Percentiles rank a stretch among this genome's conserved stretches.
Evolutionary conservation across 2,888 invertebrate genomes (phyloP).

Genomic region (Lysandra bellargus): DNA sequence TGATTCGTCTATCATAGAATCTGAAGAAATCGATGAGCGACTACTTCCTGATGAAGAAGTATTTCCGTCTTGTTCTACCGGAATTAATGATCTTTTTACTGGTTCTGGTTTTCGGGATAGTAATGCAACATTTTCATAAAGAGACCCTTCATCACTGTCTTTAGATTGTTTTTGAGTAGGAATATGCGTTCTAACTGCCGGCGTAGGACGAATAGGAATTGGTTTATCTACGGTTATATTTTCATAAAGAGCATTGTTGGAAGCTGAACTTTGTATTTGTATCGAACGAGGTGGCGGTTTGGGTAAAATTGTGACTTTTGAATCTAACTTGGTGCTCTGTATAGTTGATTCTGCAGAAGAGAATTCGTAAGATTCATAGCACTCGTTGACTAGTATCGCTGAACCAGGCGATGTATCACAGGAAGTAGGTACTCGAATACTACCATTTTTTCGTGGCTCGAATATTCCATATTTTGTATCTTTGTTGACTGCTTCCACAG

Average conservation of each 20-base stretch:
- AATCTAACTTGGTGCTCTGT: constrained; percentile 39
- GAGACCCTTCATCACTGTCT: constrained; percentile 49
- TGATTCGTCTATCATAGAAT: constrained; percentile 70
- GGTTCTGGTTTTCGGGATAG: constrained; percentile 56
- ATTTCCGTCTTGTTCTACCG: constrained; percentile 46
- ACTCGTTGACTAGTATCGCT: constrained; percentile 64
- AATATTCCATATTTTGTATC: constrained; percentile 60
- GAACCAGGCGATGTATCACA: constrained; percentile 58
- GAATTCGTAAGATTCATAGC: constrained; percentile 70
- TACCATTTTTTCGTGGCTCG: constrained; percentile 55
- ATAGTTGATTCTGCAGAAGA: constrained; percentile 37
- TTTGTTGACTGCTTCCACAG: constrained; percentile 57
- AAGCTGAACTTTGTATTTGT: constrained; percentile 43
- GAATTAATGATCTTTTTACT: constrained; percentile 54
- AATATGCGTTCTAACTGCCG: constrained; percentile 64
- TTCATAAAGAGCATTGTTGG: constrained; percentile 61
- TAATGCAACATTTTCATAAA: constrained; percentile 67
- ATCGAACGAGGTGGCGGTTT: constrained; percentile 60
- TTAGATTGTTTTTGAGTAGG: constrained; percentile 52
- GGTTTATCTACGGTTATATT: constrained; percentile 55
- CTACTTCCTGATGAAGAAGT: constrained; percentile 53
- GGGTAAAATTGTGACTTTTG: constrained; percentile 47
- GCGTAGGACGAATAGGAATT: constrained; percentile 54
- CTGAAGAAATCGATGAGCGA: constrained; percentile 65
- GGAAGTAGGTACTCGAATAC: constrained; percentile 50